These are phyloP conservation scores for Rhopalosiphum nymphaeae DNA, from an alignment of 2,888 invertebrate species.

Conservation along the genomic window DNA sequence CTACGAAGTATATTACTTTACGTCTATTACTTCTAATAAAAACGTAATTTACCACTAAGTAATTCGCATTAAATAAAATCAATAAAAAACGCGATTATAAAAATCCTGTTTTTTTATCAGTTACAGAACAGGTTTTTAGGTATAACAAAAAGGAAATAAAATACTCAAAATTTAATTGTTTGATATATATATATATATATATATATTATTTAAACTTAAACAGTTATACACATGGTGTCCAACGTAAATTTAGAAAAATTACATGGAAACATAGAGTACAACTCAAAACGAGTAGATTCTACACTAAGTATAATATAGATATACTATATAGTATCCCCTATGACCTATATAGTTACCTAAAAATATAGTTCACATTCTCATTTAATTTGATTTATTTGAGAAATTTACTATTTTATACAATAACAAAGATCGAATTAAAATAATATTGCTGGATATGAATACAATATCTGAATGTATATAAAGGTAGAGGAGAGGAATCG, in stretches of 20 bases:
- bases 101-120: slow-evolving; percentile 42
- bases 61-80: slow-evolving; percentile 54
- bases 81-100: slow-evolving; percentile 58
- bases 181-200: slow-evolving; percentile 2
- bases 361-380: not conserved
- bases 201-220: not conserved
- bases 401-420: not conserved
- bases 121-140: slow-evolving; percentile 49
- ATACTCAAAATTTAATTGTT: slow-evolving; percentile 50
- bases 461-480: not conserved
- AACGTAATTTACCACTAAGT: slow-evolving; percentile 58
- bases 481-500: not conserved
- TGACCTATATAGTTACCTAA: not conserved
- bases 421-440: not conserved
- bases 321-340: too few relatives aligned
- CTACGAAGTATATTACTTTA: slow-evolving; percentile 57
- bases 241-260: not conserved
- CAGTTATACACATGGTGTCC: not conserved
- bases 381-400: not conserved
- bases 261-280: not conserved
- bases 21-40: slow-evolving; percentile 59
- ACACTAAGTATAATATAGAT: not conserved
- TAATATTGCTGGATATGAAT: not conserved
- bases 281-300: not conserved
- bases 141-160: slow-evolving; percentile 45